Evolutionary conservation across 2,797 vertebrate genomes (phyloP), one percentile per base, ranked within the genome.

Genomic region (Sciurus vulgaris): DNA sequence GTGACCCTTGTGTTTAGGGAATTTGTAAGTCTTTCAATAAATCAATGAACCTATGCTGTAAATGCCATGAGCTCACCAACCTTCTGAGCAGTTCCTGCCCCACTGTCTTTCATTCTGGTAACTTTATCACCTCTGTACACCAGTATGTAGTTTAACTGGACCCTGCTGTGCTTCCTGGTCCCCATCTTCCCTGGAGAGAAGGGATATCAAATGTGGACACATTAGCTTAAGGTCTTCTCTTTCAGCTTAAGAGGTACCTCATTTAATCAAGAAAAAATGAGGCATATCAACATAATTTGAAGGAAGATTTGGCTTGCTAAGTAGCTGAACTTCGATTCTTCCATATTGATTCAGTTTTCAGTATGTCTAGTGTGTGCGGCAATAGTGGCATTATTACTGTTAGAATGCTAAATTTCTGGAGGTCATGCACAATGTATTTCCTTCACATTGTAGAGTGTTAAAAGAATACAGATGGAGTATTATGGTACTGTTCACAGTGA

Each of bases 21-120:
- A 74, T 88, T 54, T 26, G n/a, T 49, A 93, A 87, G 73, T 9
- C 54, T 95, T 78, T 54, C 28, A 87, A 69, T 85, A 87, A 90
- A 74, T 76, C 73, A 67, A 49, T 49, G 63, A 92, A 35, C 22
- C 49, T 38, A 49, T 24, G 1, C 47, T 44, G 22, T 73, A 70
- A 91, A 81, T 35, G 59, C 15, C 33, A 65, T 41, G 5, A 33
- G 51, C 20, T 59, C 8, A 3, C 12, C 2, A 30, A 51, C 24
- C 2, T 10, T 33, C 70, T 51, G 13, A 7, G 4, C 9, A 5
- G 4, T 63, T 73, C 41, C 38, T 9, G 77, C 10, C 35, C 88
- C 26, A 24, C 30, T 74, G 26, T 11, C n/a, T 38, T 59, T 69
- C 20, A 12, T 67, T 38, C 56, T 38, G 2, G 30, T 77, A 47